Base-by-base conservation (phyloP, 2,797 vertebrate species). In the Rhabdomys pumilio region DNA sequence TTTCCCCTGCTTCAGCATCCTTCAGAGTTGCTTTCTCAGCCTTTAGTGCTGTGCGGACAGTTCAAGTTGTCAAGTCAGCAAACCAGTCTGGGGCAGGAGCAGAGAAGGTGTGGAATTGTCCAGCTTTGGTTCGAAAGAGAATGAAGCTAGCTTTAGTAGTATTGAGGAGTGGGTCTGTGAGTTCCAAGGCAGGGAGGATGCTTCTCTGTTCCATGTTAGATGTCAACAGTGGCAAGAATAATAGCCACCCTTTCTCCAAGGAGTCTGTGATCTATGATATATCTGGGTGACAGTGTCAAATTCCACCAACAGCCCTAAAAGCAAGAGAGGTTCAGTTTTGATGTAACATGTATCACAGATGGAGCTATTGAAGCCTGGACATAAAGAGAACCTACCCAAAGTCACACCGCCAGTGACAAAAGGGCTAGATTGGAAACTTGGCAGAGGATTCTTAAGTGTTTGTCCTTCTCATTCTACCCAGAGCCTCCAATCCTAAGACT, bases 321-420 rank as follows among this genome's bases (percentile, higher is more conserved):
- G 24, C 3, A 4, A 91, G 24, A n/a, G n/a, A 55, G 4, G 73
- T 50, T 59, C 44, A 59, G 53, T 69, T n/a, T 34, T 44, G 24
- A 76, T 26, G 3, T 59, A 57, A 81, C 15, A 38, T 1, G 3
- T 79, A 53, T 7, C 44, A 6, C 12, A 65, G n/a, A 57, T 1
- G 3, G n/a, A 31, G 69, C 17, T 89, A 38, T 75, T 59, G 84
- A 76, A n/a, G 34, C 47, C 84, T 75, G 87, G 57, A 89, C 65
- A 95, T 26, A 41, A 44, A 95, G 67, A 22, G 26, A 10, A 75
- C n/a, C 73, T 91, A 12, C 65, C 31, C 29, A 92, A 91, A 91
- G 65, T 75, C 65, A 82, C n/a, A 88, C 5, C 90, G 34, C 79
- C 20, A 41, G 22, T 41, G 47, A 24, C 38, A 44, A 59, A 84